Conservation (phyloP, 2,113 vertebrate species). For the Empidonax alnorum region DNA sequence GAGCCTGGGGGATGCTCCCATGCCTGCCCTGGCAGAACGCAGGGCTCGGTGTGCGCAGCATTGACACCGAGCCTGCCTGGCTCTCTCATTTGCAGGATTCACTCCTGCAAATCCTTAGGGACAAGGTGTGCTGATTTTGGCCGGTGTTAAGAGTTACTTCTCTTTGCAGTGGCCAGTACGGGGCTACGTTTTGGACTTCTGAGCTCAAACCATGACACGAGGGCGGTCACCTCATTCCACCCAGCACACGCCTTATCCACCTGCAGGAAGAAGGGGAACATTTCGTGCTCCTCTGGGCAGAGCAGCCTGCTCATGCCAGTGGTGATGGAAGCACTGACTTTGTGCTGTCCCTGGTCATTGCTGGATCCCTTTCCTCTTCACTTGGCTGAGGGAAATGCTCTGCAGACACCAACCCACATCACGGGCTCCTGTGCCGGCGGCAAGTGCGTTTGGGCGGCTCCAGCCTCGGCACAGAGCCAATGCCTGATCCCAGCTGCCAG, state of each 20-base stretch:
- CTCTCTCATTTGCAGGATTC: neutral
- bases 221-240: rapidly evolving
- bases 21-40: rapidly evolving
- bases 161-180: neutral
- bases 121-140: neutral
- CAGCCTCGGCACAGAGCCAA: neutral
- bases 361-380: neutral
- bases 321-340: neutral
- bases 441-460: rapidly evolving
- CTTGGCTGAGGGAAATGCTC: neutral
- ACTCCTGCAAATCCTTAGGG: neutral
- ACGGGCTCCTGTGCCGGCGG: neutral
- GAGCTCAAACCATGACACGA: neutral
- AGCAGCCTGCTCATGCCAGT: rapidly evolving
- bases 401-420: neutral
- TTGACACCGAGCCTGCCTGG: rapidly evolving
- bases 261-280: neutral
- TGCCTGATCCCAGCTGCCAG: neutral
- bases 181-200: neutral
- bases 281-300: neutral
- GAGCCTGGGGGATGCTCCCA: neutral
- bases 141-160: neutral
- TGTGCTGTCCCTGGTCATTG: neutral
- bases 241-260: neutral
- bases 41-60: rapidly evolving